Evolutionary conservation across 2,113 vertebrate species (phyloP), one percentile per base, ranked within the genome.

Genomic region (Tinamus guttatus): DNA sequence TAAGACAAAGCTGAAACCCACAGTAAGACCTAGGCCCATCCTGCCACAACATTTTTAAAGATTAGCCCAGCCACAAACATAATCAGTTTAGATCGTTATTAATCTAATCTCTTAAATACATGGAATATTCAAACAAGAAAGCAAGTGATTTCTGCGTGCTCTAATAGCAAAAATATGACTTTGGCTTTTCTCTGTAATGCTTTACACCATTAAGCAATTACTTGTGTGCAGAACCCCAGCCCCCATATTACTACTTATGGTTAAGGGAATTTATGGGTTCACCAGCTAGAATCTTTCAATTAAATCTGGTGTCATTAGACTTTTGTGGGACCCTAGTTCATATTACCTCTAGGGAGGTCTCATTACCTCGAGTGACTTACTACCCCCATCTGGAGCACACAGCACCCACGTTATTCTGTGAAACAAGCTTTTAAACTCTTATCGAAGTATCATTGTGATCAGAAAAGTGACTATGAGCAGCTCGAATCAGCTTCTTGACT

Each of bases 91-190:
- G 92, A 54, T 90, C 97, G 90, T 96, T 97, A 97, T 97, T 97
- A 97, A 97, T 97, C 93, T 98, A 97, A 98, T 97, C 97, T 97
- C 95, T 30, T 98, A 97, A 97, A 97, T 28, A 52, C 95, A 88
- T 59, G 85, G 95, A 96, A 97, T 93, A 97, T 81, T 94, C 95
- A 95, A 97, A 96, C 91, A 97, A 97, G 95, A 96, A 97, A 96
- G 92, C 58, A 87, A 91, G 89, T 95, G 94, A 97, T 94, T 97
- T 97, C 63, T 93, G 88, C 95, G 96, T 94, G 81, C 83, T 91
- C 83, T 96, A 97, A 97, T 88, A 96, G 92, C 70, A 97, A 95
- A 97, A 96, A 95, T 94, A 97, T 89, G 91, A 96, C 25, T 47
- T 91, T 76, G 94, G 88, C 62, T 97, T 98, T 96, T 95, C 90